These are phyloP conservation scores for Aphodius sticticus DNA, from an alignment of 2,888 invertebrate species.

Conservation along the genomic window DNA sequence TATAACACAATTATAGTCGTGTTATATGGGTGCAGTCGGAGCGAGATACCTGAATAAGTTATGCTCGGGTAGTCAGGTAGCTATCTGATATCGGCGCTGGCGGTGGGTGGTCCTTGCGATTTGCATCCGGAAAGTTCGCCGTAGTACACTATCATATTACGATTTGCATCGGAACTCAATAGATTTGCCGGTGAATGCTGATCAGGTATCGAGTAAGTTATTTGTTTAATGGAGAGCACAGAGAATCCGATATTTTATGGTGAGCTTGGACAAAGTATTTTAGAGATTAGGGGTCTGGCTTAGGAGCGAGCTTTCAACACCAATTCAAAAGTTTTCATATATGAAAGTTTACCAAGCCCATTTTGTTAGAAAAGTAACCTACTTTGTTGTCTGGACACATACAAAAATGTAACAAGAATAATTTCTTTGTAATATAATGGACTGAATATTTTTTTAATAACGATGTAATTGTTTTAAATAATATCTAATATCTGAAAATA, in stretches of 20 bases:
- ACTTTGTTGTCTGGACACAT: neutral
- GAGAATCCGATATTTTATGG: neutral
- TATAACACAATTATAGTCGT: neutral
- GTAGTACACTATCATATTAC: neutral
- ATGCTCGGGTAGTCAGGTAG: neutral
- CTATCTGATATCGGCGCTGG: neutral
- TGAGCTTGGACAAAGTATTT: neutral
- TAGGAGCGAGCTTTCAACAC: neutral
- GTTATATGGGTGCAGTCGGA: neutral
- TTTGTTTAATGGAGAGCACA: neutral
- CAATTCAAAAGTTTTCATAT: neutral
- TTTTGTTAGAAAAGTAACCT: neutral
- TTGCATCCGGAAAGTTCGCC: neutral
- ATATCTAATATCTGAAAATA: too few relatives aligned
- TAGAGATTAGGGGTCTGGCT: neutral
- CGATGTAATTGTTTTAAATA: neutral
- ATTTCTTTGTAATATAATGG: neutral
- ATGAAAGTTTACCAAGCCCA: neutral
- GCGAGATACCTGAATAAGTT: neutral
- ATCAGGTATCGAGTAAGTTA: neutral
- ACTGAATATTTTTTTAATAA: neutral
- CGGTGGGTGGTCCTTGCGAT: neutral
- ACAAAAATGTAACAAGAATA: neutral
- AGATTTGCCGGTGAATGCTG: neutral
- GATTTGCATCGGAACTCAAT: constrained; percentile 4